phyloP scores from a whole-genome alignment of 2,113 vertebrate species.

The Micronycteris hirsuta region DNA sequence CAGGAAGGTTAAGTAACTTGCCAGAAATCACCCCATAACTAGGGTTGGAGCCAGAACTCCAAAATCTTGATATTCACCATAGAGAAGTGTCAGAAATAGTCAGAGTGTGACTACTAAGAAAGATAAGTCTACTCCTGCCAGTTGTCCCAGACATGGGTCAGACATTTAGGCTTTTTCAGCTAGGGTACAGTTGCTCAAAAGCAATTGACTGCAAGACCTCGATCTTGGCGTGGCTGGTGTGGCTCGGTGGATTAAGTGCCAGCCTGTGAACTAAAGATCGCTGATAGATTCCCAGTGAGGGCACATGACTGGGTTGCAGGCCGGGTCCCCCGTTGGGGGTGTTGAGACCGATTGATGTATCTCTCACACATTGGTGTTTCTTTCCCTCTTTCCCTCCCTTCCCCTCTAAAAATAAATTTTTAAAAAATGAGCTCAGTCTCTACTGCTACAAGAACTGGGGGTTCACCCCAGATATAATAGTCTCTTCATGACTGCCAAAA shows the following conservation, averaged over 20 bases:
- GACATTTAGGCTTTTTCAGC: background rate
- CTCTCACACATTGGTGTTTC: too few species aligned
- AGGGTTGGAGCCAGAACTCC: background rate
- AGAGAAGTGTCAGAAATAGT: background rate
- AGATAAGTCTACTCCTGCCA: background rate
- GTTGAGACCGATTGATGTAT: too few species aligned
- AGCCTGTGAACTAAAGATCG: too few species aligned
- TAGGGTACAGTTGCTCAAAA: background rate
- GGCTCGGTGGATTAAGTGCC: too few species aligned
- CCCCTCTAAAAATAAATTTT: too few species aligned
- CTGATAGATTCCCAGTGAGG: too few species aligned
- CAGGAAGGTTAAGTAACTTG: background rate
- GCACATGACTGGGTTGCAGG: too few species aligned
- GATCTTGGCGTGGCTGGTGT: too few species aligned
- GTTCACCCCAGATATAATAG: background rate
- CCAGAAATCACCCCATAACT: background rate
- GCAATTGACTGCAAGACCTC: background rate
- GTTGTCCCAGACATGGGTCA: background rate
- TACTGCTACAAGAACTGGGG: background rate
- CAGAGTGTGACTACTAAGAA: background rate
- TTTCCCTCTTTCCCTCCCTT: too few species aligned
- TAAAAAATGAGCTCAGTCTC: background rate
- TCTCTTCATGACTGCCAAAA: background rate
- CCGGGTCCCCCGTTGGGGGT: too few species aligned
- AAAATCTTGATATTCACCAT: background rate